Evolutionary conservation across 2,888 invertebrate species (phyloP), one percentile per base, ranked within the genome.

Genomic region (Drosophila emarginata): DNA sequence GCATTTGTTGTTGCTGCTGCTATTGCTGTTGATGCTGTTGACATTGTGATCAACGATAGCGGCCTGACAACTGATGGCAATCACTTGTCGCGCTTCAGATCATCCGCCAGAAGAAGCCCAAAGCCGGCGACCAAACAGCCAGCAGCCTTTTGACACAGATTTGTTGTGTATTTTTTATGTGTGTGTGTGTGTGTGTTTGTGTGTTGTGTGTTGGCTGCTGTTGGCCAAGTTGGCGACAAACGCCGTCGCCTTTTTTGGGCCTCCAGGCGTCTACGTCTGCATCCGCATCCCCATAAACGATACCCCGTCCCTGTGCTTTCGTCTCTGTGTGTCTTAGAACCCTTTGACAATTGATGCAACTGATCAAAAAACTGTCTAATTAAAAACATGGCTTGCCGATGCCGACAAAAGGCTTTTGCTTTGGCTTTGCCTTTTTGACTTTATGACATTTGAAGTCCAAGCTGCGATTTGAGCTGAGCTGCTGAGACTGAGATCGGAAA

Each of bases 1-100:
- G 53, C 59, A 68, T 60, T 51, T 66, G 72, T 0, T 61, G 74
- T 0, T 64, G 62, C 2, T 52, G 59, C 12, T 64, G 72, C 7
- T 51, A 62, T 2, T 51, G 76, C 18, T 77, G 75, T 0, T 67
- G 76, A 67, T 80, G 79, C 77, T 84, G 87, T 84, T 87, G 87
- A 84, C 87, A 84, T 84, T 84, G 84, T 84, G 84, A 84, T 84
- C 84, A 87, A 87, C 84, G 84, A 84, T 84, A 87, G 83, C 87
- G 74, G 80, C 87, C 68, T 84, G 87, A 84, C 87, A 84, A 85
- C 87, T 84, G 84, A 87, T 84, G 82, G 84, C 84, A 82, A 84
- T 84, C 87, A 84, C 84, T 84, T 84, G 84, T 84, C 86, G 86
- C 88, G 79, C 84, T 86, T 83, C 82, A 82, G 82, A 82, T 86